Evolutionary conservation across 2,888 invertebrate genomes (phyloP), one percentile per base, ranked within the genome.

Genomic region (Beris chalybata): DNA sequence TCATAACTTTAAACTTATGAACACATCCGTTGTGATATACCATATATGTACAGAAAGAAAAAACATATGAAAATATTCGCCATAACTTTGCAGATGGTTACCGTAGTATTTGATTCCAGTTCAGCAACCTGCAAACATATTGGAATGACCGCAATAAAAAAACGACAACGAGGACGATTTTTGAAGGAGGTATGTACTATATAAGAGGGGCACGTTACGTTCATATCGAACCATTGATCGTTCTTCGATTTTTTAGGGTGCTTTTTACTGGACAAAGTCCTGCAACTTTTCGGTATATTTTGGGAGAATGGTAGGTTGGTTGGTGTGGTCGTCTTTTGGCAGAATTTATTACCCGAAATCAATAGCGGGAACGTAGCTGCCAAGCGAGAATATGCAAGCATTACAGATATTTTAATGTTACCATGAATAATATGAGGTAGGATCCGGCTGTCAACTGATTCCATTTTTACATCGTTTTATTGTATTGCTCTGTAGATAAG

Each of bases 41-140:
- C 9, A 44, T n/a, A 50, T 9, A 64, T 29, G 44, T 64, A 64
- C 53, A 29, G 22, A 29, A 54, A 64, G 44, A n/a, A 54, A 29
- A 54, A 64, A 54, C 4, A 54, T 43, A 66, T 44, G 52, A 64
- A 57, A 69, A 67, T 59, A 63, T 57, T 64, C 65, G 64, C 66
- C 67, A 69, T 67, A 67, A 67, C 67, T 69, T 69, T 69, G 69
- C 67, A 64, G 64, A 67, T 69, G 69, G 69, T 67, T 64, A 69
- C 64, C 67, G 64, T 69, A 59, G 59, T 50, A 57, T 69, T 69
- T 67, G 67, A 69, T 69, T 69, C 69, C 67, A 69, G 69, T 69
- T 69, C 69, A 67, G 63, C 65, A 69, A 69, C 65, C 67, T 67
- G 67, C 65, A 69, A 69, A 67, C 69, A 69, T 69, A 69, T 69